Percentiles rank a stretch among this genome's conserved stretches.
phyloP scores from a whole-genome alignment of 2,113 vertebrate species.

The Neotoma lepida region DNA sequence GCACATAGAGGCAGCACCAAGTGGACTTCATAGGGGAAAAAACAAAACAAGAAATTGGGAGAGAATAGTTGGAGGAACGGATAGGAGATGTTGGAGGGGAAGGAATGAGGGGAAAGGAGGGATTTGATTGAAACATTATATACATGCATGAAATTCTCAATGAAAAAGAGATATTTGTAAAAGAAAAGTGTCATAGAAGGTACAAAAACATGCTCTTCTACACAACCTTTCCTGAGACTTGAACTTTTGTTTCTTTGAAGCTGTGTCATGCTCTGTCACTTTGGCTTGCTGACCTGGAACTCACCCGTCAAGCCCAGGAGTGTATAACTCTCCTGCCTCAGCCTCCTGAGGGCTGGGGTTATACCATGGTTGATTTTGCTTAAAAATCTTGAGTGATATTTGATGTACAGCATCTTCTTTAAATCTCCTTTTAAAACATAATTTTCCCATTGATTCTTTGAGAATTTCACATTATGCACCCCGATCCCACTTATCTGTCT shows the following conservation, averaged over 20 bases:
- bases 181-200: constrained; percentile 53
- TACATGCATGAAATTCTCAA: background rate
- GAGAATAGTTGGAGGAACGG: background rate
- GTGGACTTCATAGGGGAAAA: background rate
- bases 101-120: background rate
- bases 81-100: background rate
- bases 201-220: background rate
- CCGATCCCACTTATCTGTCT: background rate
- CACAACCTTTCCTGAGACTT: background rate
- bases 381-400: background rate
- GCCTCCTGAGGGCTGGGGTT: background rate
- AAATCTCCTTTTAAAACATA: background rate
- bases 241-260: constrained; percentile 16
- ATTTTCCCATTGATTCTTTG: background rate
- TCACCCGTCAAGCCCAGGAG: background rate
- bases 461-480: background rate
- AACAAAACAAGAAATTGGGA: background rate
- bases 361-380: background rate
- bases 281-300: background rate
- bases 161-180: constrained; percentile 21
- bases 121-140: background rate
- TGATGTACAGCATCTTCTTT: background rate
- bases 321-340: background rate
- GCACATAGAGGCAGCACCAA: background rate
- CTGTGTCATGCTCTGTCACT: background rate